phyloP scores from a whole-genome alignment of 1,140 invertebrate species.

The Aphelinus atriplicis region DNA sequence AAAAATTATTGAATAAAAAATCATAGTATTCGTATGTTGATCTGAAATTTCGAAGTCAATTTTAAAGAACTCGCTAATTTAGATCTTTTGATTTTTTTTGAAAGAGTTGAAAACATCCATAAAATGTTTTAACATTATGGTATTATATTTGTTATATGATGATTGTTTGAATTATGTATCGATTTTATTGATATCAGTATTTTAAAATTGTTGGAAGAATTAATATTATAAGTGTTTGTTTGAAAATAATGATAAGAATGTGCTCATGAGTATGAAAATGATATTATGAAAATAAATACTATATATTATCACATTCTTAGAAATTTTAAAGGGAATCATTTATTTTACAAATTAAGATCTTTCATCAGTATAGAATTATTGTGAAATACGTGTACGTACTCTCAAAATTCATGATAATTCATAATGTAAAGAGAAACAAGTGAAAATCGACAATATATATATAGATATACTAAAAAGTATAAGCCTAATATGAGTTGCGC shows the following conservation, averaged over 20 bases:
- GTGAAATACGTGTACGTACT: slow-evolving; percentile 30
- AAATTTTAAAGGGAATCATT: no score
- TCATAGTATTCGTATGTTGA: not conserved
- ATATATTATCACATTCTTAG: no score
- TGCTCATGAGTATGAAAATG: no score
- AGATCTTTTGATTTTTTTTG: no score
- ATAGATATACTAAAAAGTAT: not conserved
- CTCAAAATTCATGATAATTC: slow-evolving; percentile 23
- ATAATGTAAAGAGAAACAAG: slow-evolving; percentile 16
- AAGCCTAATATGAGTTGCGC: slow-evolving; percentile 20
- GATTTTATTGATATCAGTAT: slow-evolving; percentile 24
- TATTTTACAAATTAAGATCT: no score
- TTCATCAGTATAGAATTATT: not conserved
- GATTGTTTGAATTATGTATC: slow-evolving; percentile 27
- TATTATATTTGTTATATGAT: slow-evolving; percentile 20
- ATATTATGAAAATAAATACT: no score
- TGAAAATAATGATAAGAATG: not conserved
- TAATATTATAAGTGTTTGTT: slow-evolving; percentile 21
- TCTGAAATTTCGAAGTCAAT: not conserved
- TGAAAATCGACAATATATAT: slow-evolving; percentile 28
- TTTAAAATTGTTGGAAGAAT: slow-evolving; percentile 18
- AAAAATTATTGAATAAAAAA: not conserved
- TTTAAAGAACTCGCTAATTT: no score
- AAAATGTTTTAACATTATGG: no score
- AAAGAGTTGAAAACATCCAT: no score